phyloP scores from a whole-genome alignment of 2,113 vertebrate species.

The Saccopteryx leptura region DNA sequence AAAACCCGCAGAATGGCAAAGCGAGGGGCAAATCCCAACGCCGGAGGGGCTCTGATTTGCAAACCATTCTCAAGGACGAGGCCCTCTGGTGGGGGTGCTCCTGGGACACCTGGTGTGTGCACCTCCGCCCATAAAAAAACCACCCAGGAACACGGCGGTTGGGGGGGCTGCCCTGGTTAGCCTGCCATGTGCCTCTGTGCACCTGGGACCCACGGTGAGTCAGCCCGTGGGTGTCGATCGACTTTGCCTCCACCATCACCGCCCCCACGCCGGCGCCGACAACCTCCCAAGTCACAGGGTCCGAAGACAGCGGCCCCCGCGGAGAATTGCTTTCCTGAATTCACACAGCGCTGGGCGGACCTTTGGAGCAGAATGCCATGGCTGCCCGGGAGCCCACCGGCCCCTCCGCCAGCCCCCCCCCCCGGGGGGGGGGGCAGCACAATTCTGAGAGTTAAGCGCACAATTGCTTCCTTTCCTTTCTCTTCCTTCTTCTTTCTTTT shows the following conservation, averaged over 20 bases:
- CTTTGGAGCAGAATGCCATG: conserved; percentile 74
- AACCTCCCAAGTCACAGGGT: conserved; percentile 66
- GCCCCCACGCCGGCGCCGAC: conserved; percentile 62
- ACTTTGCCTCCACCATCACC: conserved; percentile 67
- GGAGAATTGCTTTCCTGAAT: conserved; percentile 80
- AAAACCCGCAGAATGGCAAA: conserved; percentile 83
- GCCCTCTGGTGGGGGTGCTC: conserved; percentile 80
- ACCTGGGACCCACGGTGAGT: conserved; percentile 80
- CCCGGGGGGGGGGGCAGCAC: neutral
- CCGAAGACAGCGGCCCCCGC: conserved; percentile 76
- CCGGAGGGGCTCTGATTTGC: conserved; percentile 87
- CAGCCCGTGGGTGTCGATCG: conserved; percentile 77
- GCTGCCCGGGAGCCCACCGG: conserved; percentile 67
- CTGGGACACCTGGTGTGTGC: conserved; percentile 85
- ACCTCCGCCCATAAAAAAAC: conserved; percentile 86
- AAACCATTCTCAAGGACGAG: conserved; percentile 87
- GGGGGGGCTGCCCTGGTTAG: conserved; percentile 83
- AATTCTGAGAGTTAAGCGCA: conserved; percentile 65
- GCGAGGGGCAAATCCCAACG: conserved; percentile 83
- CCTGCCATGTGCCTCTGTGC: conserved; percentile 78
- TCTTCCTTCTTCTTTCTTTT: conserved; percentile 4
- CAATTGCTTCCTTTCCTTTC: conserved; percentile 65
- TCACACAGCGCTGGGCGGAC: neutral
- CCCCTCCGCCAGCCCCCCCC: neutral
- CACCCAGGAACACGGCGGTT: conserved; percentile 78